Evolutionary conservation across 1,140 invertebrate species (phyloP), one percentile per base, ranked within the genome.

Genomic region (Meloidogyne hapla): DNA sequence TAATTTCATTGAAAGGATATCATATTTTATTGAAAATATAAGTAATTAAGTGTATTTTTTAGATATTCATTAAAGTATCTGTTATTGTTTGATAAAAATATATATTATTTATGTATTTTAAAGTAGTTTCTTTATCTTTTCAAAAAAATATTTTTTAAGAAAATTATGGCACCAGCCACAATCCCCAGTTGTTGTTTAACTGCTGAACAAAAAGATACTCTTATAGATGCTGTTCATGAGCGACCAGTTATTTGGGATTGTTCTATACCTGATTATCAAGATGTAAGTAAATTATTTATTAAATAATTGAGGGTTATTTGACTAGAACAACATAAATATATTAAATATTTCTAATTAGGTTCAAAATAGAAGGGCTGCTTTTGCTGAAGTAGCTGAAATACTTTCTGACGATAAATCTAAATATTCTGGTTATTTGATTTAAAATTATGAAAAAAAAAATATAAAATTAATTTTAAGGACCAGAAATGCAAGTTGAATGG

Each of bases 201-300:
- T 40, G 25, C 77, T 25, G 77, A 79, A 21, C 77, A 81, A 63
- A 79, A 79, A 48, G 77, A 79, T 21, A 62, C 28, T 15, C 71
- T 79, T 9, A 79, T 79, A 28, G 65, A 79, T 15, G 79, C 79
- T 6, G 77, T 79, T 4, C 45, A 80, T 25, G 68, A 81, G 21
- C n/a, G 77, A n/a, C 79, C 77, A n/a, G 77, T 74, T 18, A 79
- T 79, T 74, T 79, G 77, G 77, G 79, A 79, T 45, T 75, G 69
- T 28, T 48, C 25, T 26, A 40, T 65, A 40, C 28, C 28, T 70
- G 69, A 40, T 40, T 70, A 33, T 66, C 28, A 66, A 66, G 38
- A 33, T 33, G 65, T 33, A 33, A 66, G 23, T n/a, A 65, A 12
- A 12, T 12, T 18, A 6, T n/a, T 21, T 21, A 5, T n/a, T n/a